Conservation (phyloP, 2,888 invertebrate species). For the Pediacus dermestoides region DNA sequence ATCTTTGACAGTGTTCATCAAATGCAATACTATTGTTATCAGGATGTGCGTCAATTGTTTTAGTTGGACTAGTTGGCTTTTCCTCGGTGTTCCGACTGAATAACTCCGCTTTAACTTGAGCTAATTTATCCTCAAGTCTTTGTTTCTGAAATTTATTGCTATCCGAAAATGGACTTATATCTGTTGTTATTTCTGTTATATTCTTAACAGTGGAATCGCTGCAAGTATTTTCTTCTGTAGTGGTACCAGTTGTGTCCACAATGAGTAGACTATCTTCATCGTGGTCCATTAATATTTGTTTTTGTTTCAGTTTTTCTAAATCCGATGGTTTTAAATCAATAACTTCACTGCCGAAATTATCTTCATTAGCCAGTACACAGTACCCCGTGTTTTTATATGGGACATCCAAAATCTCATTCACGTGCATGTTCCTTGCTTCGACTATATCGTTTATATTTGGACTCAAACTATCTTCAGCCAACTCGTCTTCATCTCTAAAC, state of each 20-base stretch:
- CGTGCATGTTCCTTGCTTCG: slow-evolving; percentile 26
- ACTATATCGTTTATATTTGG: slow-evolving; percentile 36
- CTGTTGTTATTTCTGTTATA: slow-evolving; percentile 37
- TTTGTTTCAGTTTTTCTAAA: slow-evolving; percentile 38
- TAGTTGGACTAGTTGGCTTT: slow-evolving; percentile 20
- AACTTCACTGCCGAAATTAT: slow-evolving; percentile 36
- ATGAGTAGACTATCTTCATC: slow-evolving; percentile 61
- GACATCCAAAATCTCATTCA: slow-evolving; percentile 18
- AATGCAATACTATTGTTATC: slow-evolving; percentile 49
- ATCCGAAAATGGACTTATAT: slow-evolving; percentile 18
- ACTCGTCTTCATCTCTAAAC: slow-evolving; percentile 56
- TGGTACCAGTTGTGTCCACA: slow-evolving; percentile 53
- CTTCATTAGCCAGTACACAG: slow-evolving; percentile 38
- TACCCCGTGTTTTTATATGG: slow-evolving; percentile 42
- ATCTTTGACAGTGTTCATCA: slow-evolving; percentile 62
- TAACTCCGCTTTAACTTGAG: slow-evolving; percentile 28
- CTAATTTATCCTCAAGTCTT: slow-evolving; percentile 35
- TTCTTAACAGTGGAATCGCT: slow-evolving; percentile 50
- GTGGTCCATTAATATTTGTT: slow-evolving; percentile 44
- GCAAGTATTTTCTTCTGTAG: slow-evolving; percentile 59
- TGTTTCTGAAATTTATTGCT: slow-evolving; percentile 33
- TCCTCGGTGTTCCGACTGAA: slow-evolving; percentile 22
- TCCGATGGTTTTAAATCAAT: slow-evolving; percentile 41
- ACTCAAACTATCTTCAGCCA: slow-evolving; percentile 45
- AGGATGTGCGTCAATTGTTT: slow-evolving; percentile 18